Percentiles rank a stretch among this genome's conserved stretches.
Evolutionary conservation across 53 echinoderm and acorn worm genomes (phyloP).

Genomic region (Holothuria scabra): DNA sequence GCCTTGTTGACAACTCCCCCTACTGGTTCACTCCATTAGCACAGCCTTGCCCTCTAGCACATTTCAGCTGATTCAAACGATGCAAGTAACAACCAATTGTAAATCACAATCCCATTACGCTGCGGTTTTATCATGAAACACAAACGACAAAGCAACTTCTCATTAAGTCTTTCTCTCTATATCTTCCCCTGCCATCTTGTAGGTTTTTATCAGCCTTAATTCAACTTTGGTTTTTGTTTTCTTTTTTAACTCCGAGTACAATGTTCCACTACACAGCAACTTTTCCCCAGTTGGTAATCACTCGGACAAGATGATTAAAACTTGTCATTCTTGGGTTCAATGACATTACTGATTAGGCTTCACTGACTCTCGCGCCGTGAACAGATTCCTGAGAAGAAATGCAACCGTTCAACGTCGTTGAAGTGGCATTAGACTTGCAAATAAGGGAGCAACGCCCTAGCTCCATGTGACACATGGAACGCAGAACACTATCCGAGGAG

Average conservation of each 20-base stretch:
- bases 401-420: conserved; percentile 25
- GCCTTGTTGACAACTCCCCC: too few species aligned
- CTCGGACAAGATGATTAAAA: conserved; percentile 37
- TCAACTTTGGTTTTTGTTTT: background rate
- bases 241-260: background rate
- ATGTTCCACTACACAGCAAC: conserved; percentile 15
- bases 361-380: conserved; percentile 20
- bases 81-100: background rate
- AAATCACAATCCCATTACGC: conserved; percentile 25
- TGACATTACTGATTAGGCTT: conserved; percentile 43
- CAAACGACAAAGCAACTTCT: conserved; percentile 21
- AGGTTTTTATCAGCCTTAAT: too few species aligned
- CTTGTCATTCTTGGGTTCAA: conserved; percentile 42
- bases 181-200: background rate
- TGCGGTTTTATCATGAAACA: background rate
- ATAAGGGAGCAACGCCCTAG: conserved; percentile 45
- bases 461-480: conserved; percentile 27
- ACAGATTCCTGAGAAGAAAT: conserved; percentile 36
- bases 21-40: too few species aligned
- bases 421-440: conserved; percentile 49
- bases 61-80: too few species aligned
- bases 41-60: too few species aligned
- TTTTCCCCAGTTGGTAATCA: conserved; percentile 41
- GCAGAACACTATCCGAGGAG: conserved; percentile 12
- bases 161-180: conserved; percentile 24